A percentile compares a stretch with the other conserved stretches of the same genome.
phyloP scores from a whole-genome alignment of 2,797 vertebrate genomes.

The Bradypus variegatus region DNA sequence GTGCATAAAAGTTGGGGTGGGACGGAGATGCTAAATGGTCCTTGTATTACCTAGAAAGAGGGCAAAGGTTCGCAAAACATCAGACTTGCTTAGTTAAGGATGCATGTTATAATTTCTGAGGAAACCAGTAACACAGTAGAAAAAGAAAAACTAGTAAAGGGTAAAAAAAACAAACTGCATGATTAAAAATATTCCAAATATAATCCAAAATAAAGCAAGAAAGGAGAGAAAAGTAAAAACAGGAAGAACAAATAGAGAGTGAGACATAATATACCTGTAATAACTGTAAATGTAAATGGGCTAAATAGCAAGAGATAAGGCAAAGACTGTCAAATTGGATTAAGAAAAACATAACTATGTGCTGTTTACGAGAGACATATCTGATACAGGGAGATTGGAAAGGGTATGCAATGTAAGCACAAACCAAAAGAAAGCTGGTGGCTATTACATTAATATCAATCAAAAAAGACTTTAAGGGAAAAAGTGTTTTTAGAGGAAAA shows the following conservation, averaged over 20 bases:
- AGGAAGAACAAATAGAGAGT: background rate
- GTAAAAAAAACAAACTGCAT: background rate
- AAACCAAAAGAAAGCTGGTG: background rate
- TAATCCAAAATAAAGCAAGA: background rate
- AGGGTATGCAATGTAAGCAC: background rate
- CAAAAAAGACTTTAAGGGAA: background rate
- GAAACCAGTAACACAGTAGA: background rate
- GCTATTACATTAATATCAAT: background rate
- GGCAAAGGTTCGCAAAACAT: background rate
- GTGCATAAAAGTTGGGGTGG: background rate
- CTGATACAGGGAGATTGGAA: background rate
- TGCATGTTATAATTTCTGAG: background rate
- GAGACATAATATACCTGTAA: background rate
- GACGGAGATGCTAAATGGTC: background rate
- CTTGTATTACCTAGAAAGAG: background rate
- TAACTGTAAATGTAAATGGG: background rate
- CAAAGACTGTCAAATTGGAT: background rate
- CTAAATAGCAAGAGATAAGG: background rate
- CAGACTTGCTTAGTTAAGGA: background rate
- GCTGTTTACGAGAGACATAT: background rate
- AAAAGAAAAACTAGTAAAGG: background rate
- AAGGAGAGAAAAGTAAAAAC: background rate
- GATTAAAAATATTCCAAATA: background rate
- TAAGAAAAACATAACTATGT: background rate
- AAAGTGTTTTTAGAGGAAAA: background rate